Base-by-base conservation (phyloP, 2,113 vertebrate species). In the Gallinago undulata region DNA sequence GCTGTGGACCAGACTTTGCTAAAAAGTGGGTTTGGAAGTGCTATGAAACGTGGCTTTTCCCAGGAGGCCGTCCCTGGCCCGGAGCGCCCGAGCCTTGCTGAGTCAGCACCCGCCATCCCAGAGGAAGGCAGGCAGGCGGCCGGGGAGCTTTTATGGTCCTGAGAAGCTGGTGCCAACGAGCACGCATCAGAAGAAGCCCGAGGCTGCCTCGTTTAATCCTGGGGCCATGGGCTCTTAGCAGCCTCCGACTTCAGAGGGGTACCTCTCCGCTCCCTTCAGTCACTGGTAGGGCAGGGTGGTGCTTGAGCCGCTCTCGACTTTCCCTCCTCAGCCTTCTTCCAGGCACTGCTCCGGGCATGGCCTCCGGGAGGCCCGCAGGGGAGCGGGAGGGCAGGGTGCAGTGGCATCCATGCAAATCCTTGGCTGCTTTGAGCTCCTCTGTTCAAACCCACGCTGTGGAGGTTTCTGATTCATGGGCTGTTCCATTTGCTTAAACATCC, bases 381-480 rank as follows among this genome's bases (percentile, higher is more conserved):
- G 25, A 11, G 47, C 3, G 1, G 35, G 6, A 63, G 63, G 55
- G 37, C 81, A 67, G 77, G 53, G 10, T n/a, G n/a, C 67, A 37
- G 39, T 17, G n/a, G 10, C 37, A 48, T 72, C 86, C 50, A 56
- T 94, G 90, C 94, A 91, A 93, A 96, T 95, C 37, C 22, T 67
- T 0, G 1, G 21, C 78, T 90, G 70, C 87, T 91, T 76, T 87
- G 48, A 79, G 85, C 43, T 92, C 19, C 64, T 78, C 59, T 66
- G 6, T 35, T 85, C 74, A 64, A 37, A 5, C 62, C 59, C 47
- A 30, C 4, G 50, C 84, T 51, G 27, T 17, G 57, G n/a, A 90
- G 39, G 19, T 51, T 91, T 75, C 82, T 93, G 83, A 45, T 94
- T 39, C 39, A 33, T 76, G 62, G 62, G 25, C 45, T 4, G 3